A percentile compares a stretch with the other conserved stretches of the same genome.
phyloP scores from a whole-genome alignment of 2,797 vertebrate genomes.

The Danio aesculapii region DNA sequence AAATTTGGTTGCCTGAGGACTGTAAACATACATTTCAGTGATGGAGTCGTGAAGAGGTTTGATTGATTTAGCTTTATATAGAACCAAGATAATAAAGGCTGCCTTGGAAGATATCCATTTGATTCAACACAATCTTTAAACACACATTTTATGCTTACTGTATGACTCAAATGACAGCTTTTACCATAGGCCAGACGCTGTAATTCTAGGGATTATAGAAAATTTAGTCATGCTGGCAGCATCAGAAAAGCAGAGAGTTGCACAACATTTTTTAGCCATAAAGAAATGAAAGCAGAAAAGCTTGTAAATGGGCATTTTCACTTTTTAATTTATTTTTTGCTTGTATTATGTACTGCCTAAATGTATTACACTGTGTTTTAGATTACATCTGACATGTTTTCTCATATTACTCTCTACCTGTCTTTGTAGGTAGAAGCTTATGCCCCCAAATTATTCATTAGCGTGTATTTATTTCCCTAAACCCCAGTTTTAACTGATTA shows the following conservation, averaged over 20 bases:
- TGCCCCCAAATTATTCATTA: slow-evolving; percentile 40
- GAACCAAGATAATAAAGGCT: slow-evolving; percentile 57
- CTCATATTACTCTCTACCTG: slow-evolving; percentile 17
- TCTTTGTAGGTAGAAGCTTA: background rate
- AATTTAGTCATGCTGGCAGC: slow-evolving; percentile 28
- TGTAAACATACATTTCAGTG: slow-evolving; percentile 42
- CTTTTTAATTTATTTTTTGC: slow-evolving; percentile 45
- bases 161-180: slow-evolving; percentile 52
- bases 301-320: slow-evolving; percentile 35
- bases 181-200: slow-evolving; percentile 45
- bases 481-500: slow-evolving; percentile 41
- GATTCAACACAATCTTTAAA: slow-evolving; percentile 64
- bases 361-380: slow-evolving; percentile 8
- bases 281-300: slow-evolving; percentile 4
- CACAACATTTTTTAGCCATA: slow-evolving; percentile 13
- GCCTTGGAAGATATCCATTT: slow-evolving; percentile 57
- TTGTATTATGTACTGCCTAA: background rate
- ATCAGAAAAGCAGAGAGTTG: slow-evolving; percentile 3
- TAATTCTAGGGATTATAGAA: slow-evolving; percentile 43
- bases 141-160: slow-evolving; percentile 39
- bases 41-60: slow-evolving; percentile 47
- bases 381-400: slow-evolving; percentile 13
- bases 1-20: slow-evolving; percentile 29
- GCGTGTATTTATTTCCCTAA: slow-evolving; percentile 41
- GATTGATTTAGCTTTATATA: slow-evolving; percentile 62